These are phyloP conservation scores for Hydropsyche tenuis DNA, from an alignment of 1,140 invertebrate species.

Conservation along the genomic window DNA sequence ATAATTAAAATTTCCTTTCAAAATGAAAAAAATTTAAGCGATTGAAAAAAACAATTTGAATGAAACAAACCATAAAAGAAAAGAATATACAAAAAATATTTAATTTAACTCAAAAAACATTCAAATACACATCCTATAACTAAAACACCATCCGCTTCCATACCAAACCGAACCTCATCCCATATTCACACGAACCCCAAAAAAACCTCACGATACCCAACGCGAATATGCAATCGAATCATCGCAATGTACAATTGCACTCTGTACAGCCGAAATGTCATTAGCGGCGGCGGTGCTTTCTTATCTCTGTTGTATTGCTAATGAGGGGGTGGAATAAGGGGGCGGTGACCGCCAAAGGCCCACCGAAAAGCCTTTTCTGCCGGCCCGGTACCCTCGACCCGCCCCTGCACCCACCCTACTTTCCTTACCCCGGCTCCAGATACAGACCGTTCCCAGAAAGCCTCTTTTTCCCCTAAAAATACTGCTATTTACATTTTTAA, in stretches of 20 bases:
- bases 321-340: constrained; percentile 30
- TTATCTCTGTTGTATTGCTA: constrained; percentile 50
- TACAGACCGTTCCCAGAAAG: constrained; percentile 40
- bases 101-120: no score
- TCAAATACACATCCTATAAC: no score
- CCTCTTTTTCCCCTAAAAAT: constrained; percentile 49
- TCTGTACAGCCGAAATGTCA: constrained; percentile 44
- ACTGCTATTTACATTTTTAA: constrained; percentile 51
- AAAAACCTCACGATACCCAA: background rate
- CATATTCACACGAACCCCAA: no score
- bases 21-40: no score
- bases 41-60: no score
- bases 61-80: no score
- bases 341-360: background rate
- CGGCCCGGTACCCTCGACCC: background rate
- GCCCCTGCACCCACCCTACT: background rate
- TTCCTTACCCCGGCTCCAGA: constrained; percentile 9
- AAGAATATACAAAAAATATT: no score
- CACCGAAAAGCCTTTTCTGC: background rate
- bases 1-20: no score
- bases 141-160: no score
- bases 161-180: no score
- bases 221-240: no score
- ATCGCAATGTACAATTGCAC: background rate
- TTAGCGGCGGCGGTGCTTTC: constrained; percentile 44